Conservation (phyloP, 2,113 vertebrate species). For the Xenopus tropicalis region DNA sequence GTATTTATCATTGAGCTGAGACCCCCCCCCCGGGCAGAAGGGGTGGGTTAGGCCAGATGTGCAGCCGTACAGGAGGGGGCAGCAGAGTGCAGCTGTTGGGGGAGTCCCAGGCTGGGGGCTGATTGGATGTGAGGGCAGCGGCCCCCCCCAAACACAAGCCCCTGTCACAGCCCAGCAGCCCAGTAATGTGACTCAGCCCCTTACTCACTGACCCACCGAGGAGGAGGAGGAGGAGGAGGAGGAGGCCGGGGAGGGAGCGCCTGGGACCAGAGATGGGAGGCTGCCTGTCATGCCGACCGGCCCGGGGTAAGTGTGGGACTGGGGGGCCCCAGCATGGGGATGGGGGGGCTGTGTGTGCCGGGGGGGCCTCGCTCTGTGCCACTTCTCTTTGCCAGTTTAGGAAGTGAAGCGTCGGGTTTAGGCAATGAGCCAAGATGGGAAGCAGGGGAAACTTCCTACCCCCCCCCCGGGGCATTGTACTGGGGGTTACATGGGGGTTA, state of each 20-base stretch:
- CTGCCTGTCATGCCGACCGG: slow-evolving; percentile 27
- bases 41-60: slow-evolving; percentile 23
- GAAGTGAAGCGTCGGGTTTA: too few relatives aligned
- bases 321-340: background rate
- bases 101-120: background rate
- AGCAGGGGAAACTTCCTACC: too few relatives aligned
- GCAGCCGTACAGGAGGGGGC: slow-evolving; percentile 11
- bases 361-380: too few relatives aligned
- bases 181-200: slow-evolving; percentile 37
- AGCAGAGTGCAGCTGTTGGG: slow-evolving; percentile 15
- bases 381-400: too few relatives aligned
- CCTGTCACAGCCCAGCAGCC: slow-evolving; percentile 1
- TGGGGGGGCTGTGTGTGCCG: background rate
- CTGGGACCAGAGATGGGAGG: slow-evolving; percentile 25
- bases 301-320: slow-evolving; percentile 13
- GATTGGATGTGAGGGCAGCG: too few relatives aligned
- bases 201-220: background rate
- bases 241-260: slow-evolving; percentile 3
- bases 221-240: slow-evolving; percentile 18
- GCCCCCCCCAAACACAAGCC: too few relatives aligned
- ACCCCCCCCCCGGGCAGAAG: slow-evolving; percentile 13
- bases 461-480: too few relatives aligned
- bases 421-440: too few relatives aligned
- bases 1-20: too few relatives aligned
- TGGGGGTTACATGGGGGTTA: too few relatives aligned